Evolutionary conservation across 2,888 invertebrate genomes (phyloP).

Genomic region (Drosophila putrida): DNA sequence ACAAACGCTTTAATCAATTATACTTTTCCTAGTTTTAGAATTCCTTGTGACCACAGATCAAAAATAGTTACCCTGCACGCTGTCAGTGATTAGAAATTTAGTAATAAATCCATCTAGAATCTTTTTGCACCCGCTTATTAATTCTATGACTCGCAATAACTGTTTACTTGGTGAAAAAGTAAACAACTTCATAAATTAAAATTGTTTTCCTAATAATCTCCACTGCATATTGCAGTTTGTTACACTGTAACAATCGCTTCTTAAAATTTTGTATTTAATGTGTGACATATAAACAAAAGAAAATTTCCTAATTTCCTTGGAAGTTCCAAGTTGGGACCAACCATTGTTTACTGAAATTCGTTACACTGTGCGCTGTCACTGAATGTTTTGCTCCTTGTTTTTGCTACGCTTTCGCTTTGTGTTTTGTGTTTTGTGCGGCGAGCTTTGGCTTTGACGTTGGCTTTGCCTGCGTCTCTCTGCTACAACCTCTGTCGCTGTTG

Average conservation of each 20-base stretch:
- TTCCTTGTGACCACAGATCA: too few relatives aligned
- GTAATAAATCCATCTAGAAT: too few relatives aligned
- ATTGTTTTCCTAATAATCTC: too few relatives aligned
- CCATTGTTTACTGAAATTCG: constrained; percentile 18
- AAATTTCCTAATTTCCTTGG: background rate
- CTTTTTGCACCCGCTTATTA: too few relatives aligned
- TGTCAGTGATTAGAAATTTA: too few relatives aligned
- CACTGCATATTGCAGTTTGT: too few relatives aligned
- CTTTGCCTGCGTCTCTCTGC: constrained; percentile 33
- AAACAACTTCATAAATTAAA: too few relatives aligned
- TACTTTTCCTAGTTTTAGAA: too few relatives aligned
- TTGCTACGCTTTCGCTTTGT: constrained; percentile 70
- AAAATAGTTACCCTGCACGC: too few relatives aligned
- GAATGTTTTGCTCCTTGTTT: constrained; percentile 70
- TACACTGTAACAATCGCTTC: too few relatives aligned
- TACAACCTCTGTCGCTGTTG: constrained; percentile 63
- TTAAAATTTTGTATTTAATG: background rate
- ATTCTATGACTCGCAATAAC: background rate
- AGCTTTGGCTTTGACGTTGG: constrained; percentile 52
- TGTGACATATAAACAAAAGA: background rate
- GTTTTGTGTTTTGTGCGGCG: constrained; percentile 39
- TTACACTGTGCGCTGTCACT: constrained; percentile 43
- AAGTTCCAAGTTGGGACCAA: too few relatives aligned
- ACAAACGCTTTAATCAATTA: too few relatives aligned
- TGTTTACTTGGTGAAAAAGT: background rate